Conservation (phyloP, 2,888 invertebrate genomes). For the Parnassius orleans region DNA sequence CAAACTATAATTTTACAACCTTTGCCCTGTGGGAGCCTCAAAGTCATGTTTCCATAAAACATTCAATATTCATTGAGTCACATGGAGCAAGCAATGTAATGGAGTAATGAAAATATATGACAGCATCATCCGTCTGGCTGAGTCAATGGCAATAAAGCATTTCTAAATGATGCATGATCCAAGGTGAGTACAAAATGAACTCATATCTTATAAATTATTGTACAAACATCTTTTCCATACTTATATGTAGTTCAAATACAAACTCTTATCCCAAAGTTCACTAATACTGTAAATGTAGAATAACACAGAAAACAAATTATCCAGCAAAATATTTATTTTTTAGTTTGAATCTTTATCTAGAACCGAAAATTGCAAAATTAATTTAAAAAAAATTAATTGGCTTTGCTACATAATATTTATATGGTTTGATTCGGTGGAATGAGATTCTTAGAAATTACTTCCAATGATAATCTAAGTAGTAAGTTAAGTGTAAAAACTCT, state of each 20-base stretch:
- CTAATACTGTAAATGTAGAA: too few species aligned
- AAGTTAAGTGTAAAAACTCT: too few species aligned
- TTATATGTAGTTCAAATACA: slow-evolving; percentile 10
- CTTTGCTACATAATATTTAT: too few species aligned
- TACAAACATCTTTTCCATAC: slow-evolving; percentile 5
- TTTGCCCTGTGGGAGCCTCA: background rate
- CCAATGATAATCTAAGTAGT: too few species aligned
- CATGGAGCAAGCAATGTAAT: background rate
- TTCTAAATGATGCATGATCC: slow-evolving; percentile 19
- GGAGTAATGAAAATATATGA: slow-evolving; percentile 21
- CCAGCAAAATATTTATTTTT: too few species aligned
- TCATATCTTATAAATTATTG: slow-evolving; percentile 8
- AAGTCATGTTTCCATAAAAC: slow-evolving; percentile 7
- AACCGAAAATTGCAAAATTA: too few species aligned
- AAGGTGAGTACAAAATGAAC: slow-evolving; percentile 1
- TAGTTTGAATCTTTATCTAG: too few species aligned
- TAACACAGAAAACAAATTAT: too few species aligned
- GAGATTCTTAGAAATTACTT: too few species aligned
- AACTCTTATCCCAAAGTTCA: background rate
- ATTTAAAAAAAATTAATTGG: too few species aligned
- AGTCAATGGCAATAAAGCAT: slow-evolving; percentile 25
- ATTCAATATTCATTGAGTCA: slow-evolving; percentile 10
- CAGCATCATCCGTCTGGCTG: slow-evolving; percentile 16
- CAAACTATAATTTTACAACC: background rate
- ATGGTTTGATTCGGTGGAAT: too few species aligned